Base-by-base conservation (phyloP, 2,888 invertebrate genomes). In the Eulithis testata region DNA sequence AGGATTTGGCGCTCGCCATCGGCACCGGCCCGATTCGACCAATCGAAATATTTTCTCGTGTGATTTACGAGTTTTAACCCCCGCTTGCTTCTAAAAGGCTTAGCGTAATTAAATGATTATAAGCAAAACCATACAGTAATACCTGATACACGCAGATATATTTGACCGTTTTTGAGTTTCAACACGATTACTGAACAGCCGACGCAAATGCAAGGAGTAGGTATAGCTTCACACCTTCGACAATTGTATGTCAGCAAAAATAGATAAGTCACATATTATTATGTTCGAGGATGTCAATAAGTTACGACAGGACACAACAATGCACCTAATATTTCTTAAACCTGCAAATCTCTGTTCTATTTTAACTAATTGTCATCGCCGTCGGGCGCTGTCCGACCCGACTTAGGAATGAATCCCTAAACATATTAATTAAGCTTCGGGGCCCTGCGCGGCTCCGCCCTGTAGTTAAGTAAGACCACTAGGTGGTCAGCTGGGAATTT, bases 401-500 rank as follows among this genome's bases (percentile, higher is more conserved):
- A 63, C 69, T 69, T 66, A 69, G 47, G 66, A 63, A 63, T 66
- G 53, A 66, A 69, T 69, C 69, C 66, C 63, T 54, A 45, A 63
- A 61, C 66, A 63, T 69, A 69, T 69, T 69, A 69, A 69, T 69
- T 69, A 63, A 69, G 60, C 60, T 66, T 44, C 49, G 57, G 53
- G 60, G 27, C 53, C 52, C 36, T 49, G 9, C n/a, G 53, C 53
- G 56, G 49, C 52, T 47, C 55, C 63, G 60, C 67, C 63, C 57
- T 47, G 4, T 56, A 61, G 63, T 63, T 67, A 12, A 60, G 56
- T 56, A 43, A 47, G 55, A 60, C 56, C 31, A 51, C 36, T 53
- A 43, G 58, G 50, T 12, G 53, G 49, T 50, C 51, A 40, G 12
- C 27, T 11, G 66, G 55, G 61, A 62, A 55, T 59, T 58, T 62